Conservation (phyloP, 2,797 vertebrate species). For the Enoplosus armatus region DNA sequence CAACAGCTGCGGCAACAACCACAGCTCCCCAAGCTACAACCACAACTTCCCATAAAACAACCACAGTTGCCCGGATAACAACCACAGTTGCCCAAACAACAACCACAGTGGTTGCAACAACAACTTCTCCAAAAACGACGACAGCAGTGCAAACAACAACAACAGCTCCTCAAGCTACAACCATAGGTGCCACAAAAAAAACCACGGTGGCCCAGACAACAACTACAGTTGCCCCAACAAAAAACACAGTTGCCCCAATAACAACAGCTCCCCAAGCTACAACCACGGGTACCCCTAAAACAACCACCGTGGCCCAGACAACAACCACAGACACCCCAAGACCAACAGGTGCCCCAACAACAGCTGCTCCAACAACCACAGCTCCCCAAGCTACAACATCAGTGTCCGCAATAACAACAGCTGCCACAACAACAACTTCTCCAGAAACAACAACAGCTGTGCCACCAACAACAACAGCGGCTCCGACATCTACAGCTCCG, state of each 20-base stretch:
- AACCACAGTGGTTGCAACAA: not conserved
- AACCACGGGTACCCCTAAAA: too few relatives aligned
- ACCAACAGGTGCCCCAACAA: fast-evolving
- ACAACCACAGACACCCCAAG: not conserved
- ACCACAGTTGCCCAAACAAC: not conserved
- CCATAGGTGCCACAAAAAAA: not conserved
- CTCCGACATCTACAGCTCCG: too few relatives aligned
- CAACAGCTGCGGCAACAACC: not conserved
- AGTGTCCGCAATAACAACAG: too few relatives aligned
- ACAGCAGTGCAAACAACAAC: not conserved
- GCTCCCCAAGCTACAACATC: too few relatives aligned
- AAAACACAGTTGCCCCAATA: too few relatives aligned
- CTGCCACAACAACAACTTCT: not conserved
- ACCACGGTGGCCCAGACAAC: not conserved
- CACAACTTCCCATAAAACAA: not conserved
- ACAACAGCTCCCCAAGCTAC: not conserved
- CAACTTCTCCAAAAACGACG: not conserved
- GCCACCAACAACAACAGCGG: not conserved
- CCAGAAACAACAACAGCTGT: not conserved
- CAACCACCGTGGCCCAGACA: not conserved
- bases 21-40: not conserved
- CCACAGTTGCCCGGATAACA: not conserved
- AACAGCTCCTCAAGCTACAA: not conserved
- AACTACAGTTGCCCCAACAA: fast-evolving
- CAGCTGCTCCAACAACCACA: not conserved